Conservation (phyloP, 2,888 invertebrate species). For the Platypus cylindrus region DNA sequence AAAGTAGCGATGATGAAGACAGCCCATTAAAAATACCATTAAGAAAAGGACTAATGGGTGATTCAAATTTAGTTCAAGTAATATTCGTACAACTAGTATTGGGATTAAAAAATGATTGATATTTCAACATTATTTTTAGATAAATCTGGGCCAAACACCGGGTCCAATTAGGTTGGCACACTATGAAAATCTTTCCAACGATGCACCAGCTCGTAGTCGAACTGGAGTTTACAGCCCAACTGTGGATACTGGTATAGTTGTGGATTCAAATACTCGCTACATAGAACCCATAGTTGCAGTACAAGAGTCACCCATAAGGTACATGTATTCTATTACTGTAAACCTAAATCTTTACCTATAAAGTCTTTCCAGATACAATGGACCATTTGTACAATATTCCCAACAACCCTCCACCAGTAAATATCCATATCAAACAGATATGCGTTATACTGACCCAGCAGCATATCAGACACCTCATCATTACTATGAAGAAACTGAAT, state of each 20-base stretch:
- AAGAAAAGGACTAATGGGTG: slow-evolving; percentile 41
- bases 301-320: slow-evolving; percentile 23
- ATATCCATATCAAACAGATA: slow-evolving; percentile 18
- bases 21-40: slow-evolving; percentile 26
- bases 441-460: slow-evolving; percentile 14
- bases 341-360: neutral
- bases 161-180: slow-evolving; percentile 24
- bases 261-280: slow-evolving; percentile 27
- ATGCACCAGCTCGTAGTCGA: slow-evolving; percentile 31
- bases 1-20: slow-evolving; percentile 34
- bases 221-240: slow-evolving; percentile 42
- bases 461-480: slow-evolving; percentile 5
- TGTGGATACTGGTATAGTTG: slow-evolving; percentile 22
- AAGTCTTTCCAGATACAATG: slow-evolving; percentile 17
- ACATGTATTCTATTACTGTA: neutral
- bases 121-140: slow-evolving; percentile 4
- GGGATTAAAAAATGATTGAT: neutral
- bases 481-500: slow-evolving; percentile 19
- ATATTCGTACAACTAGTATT: neutral
- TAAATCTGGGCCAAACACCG: slow-evolving; percentile 8
- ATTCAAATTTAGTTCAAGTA: slow-evolving; percentile 35
- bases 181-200: slow-evolving; percentile 39
- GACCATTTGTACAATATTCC: too few relatives aligned
- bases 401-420: slow-evolving; percentile 17
- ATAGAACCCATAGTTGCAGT: slow-evolving; percentile 31